Percentiles rank a stretch among this genome's conserved stretches.
Conservation (phyloP, 1,140 invertebrate species). For the Mycetomoellerius zeteki region DNA sequence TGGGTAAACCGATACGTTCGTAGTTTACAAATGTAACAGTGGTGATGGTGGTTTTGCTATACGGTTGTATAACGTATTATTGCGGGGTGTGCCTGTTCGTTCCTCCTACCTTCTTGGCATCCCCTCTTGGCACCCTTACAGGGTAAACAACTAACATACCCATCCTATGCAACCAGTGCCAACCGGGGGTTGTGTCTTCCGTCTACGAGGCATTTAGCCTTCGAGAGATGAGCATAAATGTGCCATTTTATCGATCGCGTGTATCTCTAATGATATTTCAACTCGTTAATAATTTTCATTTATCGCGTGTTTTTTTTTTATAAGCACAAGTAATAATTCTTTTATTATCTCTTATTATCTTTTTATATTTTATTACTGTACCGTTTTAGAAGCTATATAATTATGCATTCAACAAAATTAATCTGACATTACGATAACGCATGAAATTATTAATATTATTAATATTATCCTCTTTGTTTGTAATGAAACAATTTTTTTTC, state of each 20-base stretch:
- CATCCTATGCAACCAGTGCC: not conserved
- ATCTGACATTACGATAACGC: not conserved
- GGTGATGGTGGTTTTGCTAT: slow-evolving; percentile 38
- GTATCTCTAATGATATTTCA: not conserved
- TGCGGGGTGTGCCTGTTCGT: not conserved
- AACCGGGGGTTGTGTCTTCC: not conserved
- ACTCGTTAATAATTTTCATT: slow-evolving; percentile 20
- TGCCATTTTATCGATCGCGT: slow-evolving; percentile 4
- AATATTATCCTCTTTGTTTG: not conserved
- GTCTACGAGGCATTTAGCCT: not conserved
- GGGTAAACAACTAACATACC: slow-evolving; percentile 39
- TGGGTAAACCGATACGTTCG: slow-evolving; percentile 27
- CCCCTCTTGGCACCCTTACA: slow-evolving; percentile 20
- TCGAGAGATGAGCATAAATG: slow-evolving; percentile 22
- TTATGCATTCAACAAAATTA: not conserved
- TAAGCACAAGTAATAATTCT: not conserved
- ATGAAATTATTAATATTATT: slow-evolving; percentile 9
- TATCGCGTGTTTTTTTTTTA: not conserved
- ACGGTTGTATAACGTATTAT: slow-evolving; percentile 2
- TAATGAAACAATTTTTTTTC: slow-evolving; percentile 1
- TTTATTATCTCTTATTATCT: not conserved
- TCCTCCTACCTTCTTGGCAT: slow-evolving; percentile 33
- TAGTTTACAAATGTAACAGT: slow-evolving; percentile 30
- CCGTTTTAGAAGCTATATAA: not conserved
- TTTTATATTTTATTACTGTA: slow-evolving; percentile 1